These are phyloP conservation scores for Ivindomyrus marchei DNA, from an alignment of 2,113 vertebrate species.

Conservation along the genomic window DNA sequence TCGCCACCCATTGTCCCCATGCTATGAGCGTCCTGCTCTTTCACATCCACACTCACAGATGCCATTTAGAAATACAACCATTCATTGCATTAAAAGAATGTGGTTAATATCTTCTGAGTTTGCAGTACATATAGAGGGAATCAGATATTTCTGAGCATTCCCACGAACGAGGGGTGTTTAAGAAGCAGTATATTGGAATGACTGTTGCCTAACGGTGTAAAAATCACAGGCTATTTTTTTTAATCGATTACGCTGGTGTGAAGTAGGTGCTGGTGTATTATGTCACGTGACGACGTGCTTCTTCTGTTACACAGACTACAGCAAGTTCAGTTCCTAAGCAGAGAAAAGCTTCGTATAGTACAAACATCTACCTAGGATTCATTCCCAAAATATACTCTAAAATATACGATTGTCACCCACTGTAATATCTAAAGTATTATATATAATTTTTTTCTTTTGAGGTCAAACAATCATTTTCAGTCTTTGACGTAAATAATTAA, in stretches of 20 bases:
- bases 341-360: background rate
- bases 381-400: background rate
- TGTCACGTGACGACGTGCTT: background rate
- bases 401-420: background rate
- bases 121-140: background rate
- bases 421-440: background rate
- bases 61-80: background rate
- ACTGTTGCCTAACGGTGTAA: background rate
- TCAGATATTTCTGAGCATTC: background rate
- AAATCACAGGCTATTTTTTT: background rate
- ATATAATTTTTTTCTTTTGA: background rate
- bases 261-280: background rate
- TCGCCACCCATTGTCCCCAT: background rate
- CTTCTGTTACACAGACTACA: background rate
- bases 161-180: background rate
- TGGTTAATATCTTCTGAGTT: background rate
- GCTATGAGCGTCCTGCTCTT: background rate
- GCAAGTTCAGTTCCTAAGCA: background rate
- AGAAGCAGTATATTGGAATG: background rate
- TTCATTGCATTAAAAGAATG: no score
- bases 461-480: background rate
- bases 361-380: background rate
- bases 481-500: background rate
- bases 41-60: background rate
- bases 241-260: background rate